Percentiles rank a stretch among this genome's conserved stretches.
Evolutionary conservation across 2,797 vertebrate species (phyloP).

Genomic region (Neosalanx taihuensis): DNA sequence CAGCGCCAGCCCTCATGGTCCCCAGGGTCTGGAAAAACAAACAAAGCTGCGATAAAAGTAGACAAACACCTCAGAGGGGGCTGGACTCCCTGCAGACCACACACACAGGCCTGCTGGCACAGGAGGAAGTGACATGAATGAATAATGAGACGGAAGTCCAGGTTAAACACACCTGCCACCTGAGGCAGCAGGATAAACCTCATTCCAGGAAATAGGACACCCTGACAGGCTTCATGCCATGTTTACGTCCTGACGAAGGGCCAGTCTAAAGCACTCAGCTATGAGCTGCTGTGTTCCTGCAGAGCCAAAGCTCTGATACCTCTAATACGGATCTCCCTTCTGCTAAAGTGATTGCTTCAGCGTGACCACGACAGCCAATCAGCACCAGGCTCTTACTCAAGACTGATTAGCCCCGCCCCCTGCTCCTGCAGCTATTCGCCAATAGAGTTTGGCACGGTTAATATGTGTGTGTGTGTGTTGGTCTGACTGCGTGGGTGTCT

Average conservation of each 20-base stretch:
- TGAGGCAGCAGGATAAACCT: conserved; percentile 3
- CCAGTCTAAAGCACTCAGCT: too few species aligned
- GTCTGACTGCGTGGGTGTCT: not conserved
- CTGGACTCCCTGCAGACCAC: conserved; percentile 39
- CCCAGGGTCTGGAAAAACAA: conserved; percentile 67
- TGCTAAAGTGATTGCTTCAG: not conserved
- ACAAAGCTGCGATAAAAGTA: conserved; percentile 56
- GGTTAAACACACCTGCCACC: not conserved
- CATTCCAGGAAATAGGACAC: not conserved
- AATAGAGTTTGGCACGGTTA: not conserved
- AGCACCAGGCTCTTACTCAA: not conserved
- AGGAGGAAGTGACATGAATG: conserved; percentile 53
- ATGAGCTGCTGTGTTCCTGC: not conserved
- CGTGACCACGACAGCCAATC: not conserved
- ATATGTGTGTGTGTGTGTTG: not conserved
- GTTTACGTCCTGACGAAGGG: not conserved
- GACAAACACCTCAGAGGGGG: conserved; percentile 52
- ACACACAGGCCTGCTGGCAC: conserved; percentile 40
- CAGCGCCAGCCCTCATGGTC: conserved; percentile 44
- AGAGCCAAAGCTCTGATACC: too few species aligned
- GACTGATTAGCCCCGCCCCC: not conserved
- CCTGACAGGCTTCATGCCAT: not conserved
- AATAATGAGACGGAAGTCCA: conserved; percentile 48
- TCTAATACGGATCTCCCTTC: too few species aligned
- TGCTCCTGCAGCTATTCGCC: not conserved